Base-by-base conservation (phyloP, 2,113 vertebrate genomes). In the Dolichotis patagonum region DNA sequence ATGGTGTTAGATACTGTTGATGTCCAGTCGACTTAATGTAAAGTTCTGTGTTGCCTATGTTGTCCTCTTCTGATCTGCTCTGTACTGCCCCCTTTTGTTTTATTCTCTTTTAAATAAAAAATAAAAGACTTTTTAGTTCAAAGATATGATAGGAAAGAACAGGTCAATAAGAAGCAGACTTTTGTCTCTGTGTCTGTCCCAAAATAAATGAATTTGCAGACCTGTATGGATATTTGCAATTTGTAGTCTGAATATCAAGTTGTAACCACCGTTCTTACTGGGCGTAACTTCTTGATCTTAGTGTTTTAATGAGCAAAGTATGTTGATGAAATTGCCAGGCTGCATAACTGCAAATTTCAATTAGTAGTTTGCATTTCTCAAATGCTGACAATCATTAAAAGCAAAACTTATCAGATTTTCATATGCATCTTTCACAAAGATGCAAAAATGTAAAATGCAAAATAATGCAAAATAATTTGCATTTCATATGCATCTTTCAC, bases 271-370 rank as follows among this genome's bases (percentile, higher is more conserved):
- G 30, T 9, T 22, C 65, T 82, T 32, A 43, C n/a, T 62, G 32
- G 22, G 28, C 12, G 1, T n/a, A 43, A 62, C 16, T 6, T 11
- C 1, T 49, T 24, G 19, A 2, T 7, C 0, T 38, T 41, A 41
- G 43, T 54, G 35, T n/a, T 62, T 26, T 16, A 46, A 38, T 28
- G 56, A 49, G 6, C 41, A 85, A 62, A 4, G 11, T 52, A 16
- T 14, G 24, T 4, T 56, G 26, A 75, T 20, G 12, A 54, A 43
- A 54, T 78, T 43, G 24, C 78, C 49, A 30, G 22, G 32, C 16
- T 19, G 1, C 26, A 28, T 41, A 41, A 41, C 43, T 54, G 58
- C 41, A 54, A 93, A 85, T 63, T 41, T 12, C 2, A 65, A 63
- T 54, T 65, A 12, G 41, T 35, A 65, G 28, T 35, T 8, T 78